phyloP scores from a whole-genome alignment of 2,888 invertebrate genomes.

The Philhelius pedissequus region DNA sequence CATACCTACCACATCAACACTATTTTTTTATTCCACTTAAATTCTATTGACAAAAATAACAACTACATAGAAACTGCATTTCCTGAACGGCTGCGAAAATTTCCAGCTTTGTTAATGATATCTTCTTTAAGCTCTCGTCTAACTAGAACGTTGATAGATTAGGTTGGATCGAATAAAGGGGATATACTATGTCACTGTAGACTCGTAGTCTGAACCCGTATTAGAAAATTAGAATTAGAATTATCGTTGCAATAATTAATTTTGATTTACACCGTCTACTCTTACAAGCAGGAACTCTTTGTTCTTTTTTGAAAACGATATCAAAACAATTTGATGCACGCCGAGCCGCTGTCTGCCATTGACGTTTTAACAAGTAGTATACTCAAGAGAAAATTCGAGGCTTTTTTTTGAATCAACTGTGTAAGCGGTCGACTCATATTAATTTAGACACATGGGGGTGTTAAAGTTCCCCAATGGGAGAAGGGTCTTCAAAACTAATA shows the following conservation, averaged over 20 bases:
- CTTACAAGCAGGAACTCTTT: slow-evolving; percentile 1
- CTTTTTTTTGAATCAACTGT: neutral
- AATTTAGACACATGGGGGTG: neutral
- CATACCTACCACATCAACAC: neutral
- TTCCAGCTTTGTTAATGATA: slow-evolving; percentile 32
- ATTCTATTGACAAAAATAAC: slow-evolving; percentile 17
- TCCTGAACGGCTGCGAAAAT: slow-evolving; percentile 36
- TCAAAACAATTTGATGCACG: slow-evolving; percentile 36
- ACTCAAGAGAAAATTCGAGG: slow-evolving; percentile 10
- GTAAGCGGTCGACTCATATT: slow-evolving; percentile 3
- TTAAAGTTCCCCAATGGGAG: neutral
- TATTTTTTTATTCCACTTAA: slow-evolving; percentile 30
- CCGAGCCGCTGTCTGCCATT: slow-evolving; percentile 23
- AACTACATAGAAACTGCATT: slow-evolving; percentile 32
- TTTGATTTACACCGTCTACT: slow-evolving; percentile 9
- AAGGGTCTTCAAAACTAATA: slow-evolving; percentile 9
- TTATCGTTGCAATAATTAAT: slow-evolving; percentile 21
- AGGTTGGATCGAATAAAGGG: neutral
- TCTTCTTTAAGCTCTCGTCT: slow-evolving; percentile 13
- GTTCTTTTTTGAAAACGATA: neutral
- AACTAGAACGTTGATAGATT: neutral
- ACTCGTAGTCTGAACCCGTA: neutral
- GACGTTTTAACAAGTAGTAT: slow-evolving; percentile 32
- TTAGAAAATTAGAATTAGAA: neutral
- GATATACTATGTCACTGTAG: neutral